Percentiles rank a stretch among this genome's conserved stretches.
These are phyloP conservation scores for Euplagia quadripunctaria DNA, from an alignment of 2,888 invertebrate genomes.

Conservation along the genomic window DNA sequence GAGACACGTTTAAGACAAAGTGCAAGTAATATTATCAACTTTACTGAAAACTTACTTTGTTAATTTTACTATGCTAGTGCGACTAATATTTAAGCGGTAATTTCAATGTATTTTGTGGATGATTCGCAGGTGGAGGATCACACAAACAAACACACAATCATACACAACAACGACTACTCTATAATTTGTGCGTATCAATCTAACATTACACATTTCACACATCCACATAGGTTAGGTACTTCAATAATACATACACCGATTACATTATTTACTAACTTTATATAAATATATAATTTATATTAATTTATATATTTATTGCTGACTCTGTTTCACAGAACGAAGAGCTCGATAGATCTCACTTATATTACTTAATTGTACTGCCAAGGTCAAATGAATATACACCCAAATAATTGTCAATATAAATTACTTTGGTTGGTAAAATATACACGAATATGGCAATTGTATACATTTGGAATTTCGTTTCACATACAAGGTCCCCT, in stretches of 20 bases:
- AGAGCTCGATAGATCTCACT: conserved; percentile 82
- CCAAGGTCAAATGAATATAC: conserved; percentile 50
- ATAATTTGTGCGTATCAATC: conserved; percentile 85
- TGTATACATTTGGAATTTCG: conserved; percentile 51
- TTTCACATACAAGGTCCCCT: conserved; percentile 64
- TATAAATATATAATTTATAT: conserved; percentile 59
- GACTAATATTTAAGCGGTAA: neutral
- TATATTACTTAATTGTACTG: conserved; percentile 72
- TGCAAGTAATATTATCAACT: neutral
- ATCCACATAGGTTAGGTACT: conserved; percentile 54
- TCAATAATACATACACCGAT: conserved; percentile 63
- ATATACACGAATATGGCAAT: conserved; percentile 53
- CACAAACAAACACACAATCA: conserved; percentile 54
- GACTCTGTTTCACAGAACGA: conserved; percentile 83
- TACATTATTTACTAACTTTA: conserved; percentile 52
- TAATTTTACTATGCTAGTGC: neutral
- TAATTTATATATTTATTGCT: conserved; percentile 79
- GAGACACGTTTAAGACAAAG: too few relatives aligned
- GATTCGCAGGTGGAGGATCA: conserved; percentile 45
- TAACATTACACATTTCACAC: conserved; percentile 70
- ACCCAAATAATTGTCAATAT: conserved; percentile 41
- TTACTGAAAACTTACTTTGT: neutral
- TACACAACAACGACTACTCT: conserved; percentile 75
- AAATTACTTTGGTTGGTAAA: conserved; percentile 63
- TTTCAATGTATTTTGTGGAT: conserved; percentile 25